phyloP scores from a whole-genome alignment of 1,140 invertebrate genomes.

The Wasmannia auropunctata region DNA sequence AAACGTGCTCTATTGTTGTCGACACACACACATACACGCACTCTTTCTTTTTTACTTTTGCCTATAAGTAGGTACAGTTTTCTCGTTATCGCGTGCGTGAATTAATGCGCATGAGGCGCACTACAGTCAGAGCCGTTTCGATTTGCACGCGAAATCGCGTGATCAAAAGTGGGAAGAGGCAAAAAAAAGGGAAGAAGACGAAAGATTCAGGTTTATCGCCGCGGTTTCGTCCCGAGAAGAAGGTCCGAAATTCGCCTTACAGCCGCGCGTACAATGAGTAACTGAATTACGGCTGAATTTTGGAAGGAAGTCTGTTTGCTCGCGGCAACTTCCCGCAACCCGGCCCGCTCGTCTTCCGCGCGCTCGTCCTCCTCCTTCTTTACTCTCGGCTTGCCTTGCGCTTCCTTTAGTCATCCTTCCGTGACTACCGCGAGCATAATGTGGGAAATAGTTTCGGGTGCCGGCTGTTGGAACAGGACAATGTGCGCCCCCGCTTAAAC shows the following conservation, averaged over 20 bases:
- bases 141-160: background rate
- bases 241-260: background rate
- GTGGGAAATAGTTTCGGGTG: slow-evolving; percentile 61
- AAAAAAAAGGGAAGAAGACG: background rate
- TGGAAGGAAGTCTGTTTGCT: slow-evolving; percentile 50
- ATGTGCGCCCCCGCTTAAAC: slow-evolving; percentile 49
- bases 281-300: slow-evolving; percentile 43
- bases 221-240: background rate
- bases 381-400: slow-evolving; percentile 16
- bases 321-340: slow-evolving; percentile 37
- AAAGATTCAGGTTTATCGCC: background rate
- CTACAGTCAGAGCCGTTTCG: background rate
- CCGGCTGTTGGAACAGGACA: slow-evolving; percentile 44
- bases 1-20: slow-evolving; percentile 64
- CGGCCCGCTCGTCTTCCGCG: background rate
- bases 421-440: slow-evolving; percentile 61
- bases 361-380: slow-evolving; percentile 24
- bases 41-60: slow-evolving; percentile 43
- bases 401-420: slow-evolving; percentile 43
- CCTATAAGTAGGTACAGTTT: background rate
- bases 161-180: background rate
- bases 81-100: slow-evolving; percentile 16
- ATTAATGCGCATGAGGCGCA: background rate
- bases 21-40: too few relatives aligned
- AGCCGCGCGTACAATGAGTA: slow-evolving; percentile 6